phyloP scores from a whole-genome alignment of 2,888 invertebrate genomes.

The Netelia melanura region DNA sequence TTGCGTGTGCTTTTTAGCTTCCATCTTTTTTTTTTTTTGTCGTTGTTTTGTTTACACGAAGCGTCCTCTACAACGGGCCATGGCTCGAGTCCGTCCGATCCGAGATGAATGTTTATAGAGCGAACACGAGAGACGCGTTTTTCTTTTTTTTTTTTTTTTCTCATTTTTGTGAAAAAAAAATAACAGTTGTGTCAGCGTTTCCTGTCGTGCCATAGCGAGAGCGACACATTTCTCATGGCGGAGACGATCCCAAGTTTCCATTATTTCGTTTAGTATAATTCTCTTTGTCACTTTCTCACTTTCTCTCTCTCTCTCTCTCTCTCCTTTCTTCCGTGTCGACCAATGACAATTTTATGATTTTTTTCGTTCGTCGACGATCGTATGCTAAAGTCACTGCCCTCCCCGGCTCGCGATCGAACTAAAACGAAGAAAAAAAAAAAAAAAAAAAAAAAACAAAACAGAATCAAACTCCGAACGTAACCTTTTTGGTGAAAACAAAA shows the following conservation, averaged over 20 bases:
- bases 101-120: too few species aligned
- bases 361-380: slow-evolving; percentile 49
- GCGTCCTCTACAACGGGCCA: background rate
- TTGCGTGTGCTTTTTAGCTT: too few species aligned
- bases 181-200: background rate
- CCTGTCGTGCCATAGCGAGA: slow-evolving; percentile 45
- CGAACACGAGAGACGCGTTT: too few species aligned
- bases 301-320: too few species aligned
- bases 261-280: slow-evolving; percentile 15
- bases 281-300: background rate
- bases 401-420: slow-evolving; percentile 53
- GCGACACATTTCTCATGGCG: slow-evolving; percentile 13
- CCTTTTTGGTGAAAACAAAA: background rate
- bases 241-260: slow-evolving; percentile 21
- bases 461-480: slow-evolving; percentile 39
- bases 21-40: background rate
- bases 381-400: slow-evolving; percentile 72
- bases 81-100: too few species aligned
- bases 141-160: too few species aligned
- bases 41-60: slow-evolving; percentile 13
- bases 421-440: slow-evolving; percentile 31
- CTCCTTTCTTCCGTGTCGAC: too few species aligned
- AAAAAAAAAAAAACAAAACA: slow-evolving; percentile 46
- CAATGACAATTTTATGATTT: background rate
- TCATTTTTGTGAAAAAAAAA: background rate